Evolutionary conservation across 2,113 vertebrate species (phyloP).

Genomic region (Phainopepla nitens): DNA sequence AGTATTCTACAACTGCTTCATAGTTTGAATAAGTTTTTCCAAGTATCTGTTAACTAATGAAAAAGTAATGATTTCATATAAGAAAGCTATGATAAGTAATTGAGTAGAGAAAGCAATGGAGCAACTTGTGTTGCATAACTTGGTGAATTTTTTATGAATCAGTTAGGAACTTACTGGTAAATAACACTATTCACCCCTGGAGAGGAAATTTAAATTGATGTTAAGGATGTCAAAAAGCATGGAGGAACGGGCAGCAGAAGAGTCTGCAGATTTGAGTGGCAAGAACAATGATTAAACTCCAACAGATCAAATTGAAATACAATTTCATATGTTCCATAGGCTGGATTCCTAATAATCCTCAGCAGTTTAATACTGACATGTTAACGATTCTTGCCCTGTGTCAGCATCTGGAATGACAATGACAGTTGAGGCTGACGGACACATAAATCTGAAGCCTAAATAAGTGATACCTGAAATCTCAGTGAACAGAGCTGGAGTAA

Average conservation of each 20-base stretch:
- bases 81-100: background rate
- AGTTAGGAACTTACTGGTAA: background rate
- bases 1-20: background rate
- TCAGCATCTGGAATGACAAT: background rate
- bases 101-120: background rate
- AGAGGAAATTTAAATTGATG: background rate
- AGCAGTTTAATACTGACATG: background rate
- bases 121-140: background rate
- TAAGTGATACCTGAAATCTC: background rate
- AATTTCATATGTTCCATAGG: background rate
- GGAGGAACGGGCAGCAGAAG: background rate
- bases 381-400: background rate
- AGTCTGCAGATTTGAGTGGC: background rate
- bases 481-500: background rate
- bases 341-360: background rate
- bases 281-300: conserved; percentile 12
- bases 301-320: background rate
- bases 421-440: background rate
- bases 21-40: background rate
- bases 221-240: background rate
- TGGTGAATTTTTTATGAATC: background rate
- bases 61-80: background rate
- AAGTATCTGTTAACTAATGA: background rate
- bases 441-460: background rate
- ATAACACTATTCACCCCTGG: background rate